Base-by-base conservation (phyloP, 2,888 invertebrate genomes). In the Apodemia duryi region DNA sequence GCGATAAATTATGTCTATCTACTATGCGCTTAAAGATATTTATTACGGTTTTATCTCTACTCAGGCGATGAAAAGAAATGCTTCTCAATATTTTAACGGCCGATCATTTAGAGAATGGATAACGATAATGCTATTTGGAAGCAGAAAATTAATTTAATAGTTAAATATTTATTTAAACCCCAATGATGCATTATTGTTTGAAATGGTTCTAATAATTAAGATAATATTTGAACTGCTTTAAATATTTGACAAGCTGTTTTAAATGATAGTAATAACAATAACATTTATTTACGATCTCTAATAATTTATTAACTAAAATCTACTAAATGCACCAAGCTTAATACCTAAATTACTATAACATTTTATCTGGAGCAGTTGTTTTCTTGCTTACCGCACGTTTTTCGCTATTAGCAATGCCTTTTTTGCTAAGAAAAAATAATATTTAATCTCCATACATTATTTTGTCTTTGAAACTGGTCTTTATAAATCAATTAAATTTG, bases 1-100 rank as follows among this genome's bases (percentile, higher is more conserved):
- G 76, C 80, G 77, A 78, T 79, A 78, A 79, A 78, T 80, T 73
- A 74, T 74, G 71, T 72, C 73, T 73, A 72, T 72, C 73, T 73
- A 72, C 69, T 74, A 68, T 69, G 70, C 69, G 65, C 66, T 68
- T 71, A 69, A 68, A 64, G 71, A 66, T 70, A 69, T 70, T 69
- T 68, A 70, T 70, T 62, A 65, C 61, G 66, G 68, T 65, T 63
- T 71, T 70, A 71, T 73, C 71, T 72, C 54, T 71, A 71, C 61
- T 65, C 41, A 61, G 9, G 38, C 43, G 61, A 29, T 51, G 51
- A 63, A 49, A 46, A 46, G 49, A 64, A 49, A 60, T 60, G 51
- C 61, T 61, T 61, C 61, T 65, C 61, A 35, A 60, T 60, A 60
- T 60, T 60, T 60, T 60, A 60, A 60, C 32, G 57, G 35, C n/a